Conservation (phyloP, 2,797 vertebrate genomes). For the Betta splendens region DNA sequence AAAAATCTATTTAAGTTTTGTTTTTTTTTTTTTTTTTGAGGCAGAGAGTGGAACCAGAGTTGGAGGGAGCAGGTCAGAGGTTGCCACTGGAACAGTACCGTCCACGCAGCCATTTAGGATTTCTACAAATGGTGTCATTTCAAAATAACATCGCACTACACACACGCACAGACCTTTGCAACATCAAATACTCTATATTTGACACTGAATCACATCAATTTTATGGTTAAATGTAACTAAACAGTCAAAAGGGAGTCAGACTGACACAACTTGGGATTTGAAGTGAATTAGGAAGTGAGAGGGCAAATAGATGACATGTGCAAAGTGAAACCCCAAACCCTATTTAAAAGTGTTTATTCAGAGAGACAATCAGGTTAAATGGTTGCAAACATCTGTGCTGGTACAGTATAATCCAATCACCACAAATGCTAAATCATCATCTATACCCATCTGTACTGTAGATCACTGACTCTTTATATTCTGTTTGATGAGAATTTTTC, state of each 20-base stretch:
- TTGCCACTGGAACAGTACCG: slow-evolving; percentile 19
- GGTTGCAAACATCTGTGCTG: background rate
- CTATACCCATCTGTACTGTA: slow-evolving; percentile 5
- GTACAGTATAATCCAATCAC: background rate
- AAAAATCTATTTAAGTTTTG: slow-evolving; percentile 59
- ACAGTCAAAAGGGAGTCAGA: slow-evolving; percentile 14
- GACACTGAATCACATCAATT: slow-evolving; percentile 3
- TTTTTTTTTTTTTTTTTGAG: slow-evolving; percentile 47
- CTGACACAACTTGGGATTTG: slow-evolving; percentile 52
- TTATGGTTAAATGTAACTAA: slow-evolving; percentile 46
- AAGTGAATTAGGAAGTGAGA: slow-evolving; percentile 46
- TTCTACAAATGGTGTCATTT: slow-evolving; percentile 19
- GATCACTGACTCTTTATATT: slow-evolving; percentile 3
- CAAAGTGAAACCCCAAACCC: slow-evolving; percentile 35
- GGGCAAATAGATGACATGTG: slow-evolving; percentile 57
- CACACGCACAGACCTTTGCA: no score
- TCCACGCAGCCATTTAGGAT: background rate
- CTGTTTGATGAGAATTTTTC: slow-evolving; percentile 11
- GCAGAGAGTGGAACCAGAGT: slow-evolving; percentile 37
- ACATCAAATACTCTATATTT: slow-evolving; percentile 56
- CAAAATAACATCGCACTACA: slow-evolving; percentile 20
- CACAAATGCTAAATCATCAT: slow-evolving; percentile 8
- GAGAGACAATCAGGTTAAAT: background rate
- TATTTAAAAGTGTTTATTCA: slow-evolving; percentile 14
- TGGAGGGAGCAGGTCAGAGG: slow-evolving; percentile 29